A percentile compares a stretch with the other conserved stretches of the same genome.
These are phyloP conservation scores for Copidosoma floridanum DNA, from an alignment of 1,140 invertebrate species.

Conservation along the genomic window DNA sequence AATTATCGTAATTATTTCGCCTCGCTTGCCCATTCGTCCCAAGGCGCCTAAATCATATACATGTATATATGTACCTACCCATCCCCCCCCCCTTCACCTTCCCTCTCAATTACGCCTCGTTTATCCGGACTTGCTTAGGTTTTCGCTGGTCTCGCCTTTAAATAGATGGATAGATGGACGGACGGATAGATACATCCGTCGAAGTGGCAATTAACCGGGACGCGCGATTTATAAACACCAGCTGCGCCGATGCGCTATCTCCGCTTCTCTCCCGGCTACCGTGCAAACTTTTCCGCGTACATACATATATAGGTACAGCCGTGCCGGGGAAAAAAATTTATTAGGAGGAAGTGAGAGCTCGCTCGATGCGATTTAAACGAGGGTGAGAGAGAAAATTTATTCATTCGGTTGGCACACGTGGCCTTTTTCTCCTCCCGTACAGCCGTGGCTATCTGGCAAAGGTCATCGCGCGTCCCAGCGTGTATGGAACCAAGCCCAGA, in stretches of 20 bases:
- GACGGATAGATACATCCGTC: too few species aligned
- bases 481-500: not conserved
- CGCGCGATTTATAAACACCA: not conserved
- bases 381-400: conserved; percentile 6
- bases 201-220: not conserved
- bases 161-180: too few species aligned
- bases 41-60: conserved; percentile 25
- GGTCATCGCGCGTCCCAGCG: conserved; percentile 21
- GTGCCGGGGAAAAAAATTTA: too few species aligned
- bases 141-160: too few species aligned
- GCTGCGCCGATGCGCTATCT: not conserved
- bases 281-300: too few species aligned
- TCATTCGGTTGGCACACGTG: not conserved
- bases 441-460: conserved; percentile 24
- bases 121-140: not conserved
- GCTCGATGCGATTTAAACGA: too few species aligned
- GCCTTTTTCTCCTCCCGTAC: too few species aligned
- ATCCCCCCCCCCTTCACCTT: not conserved
- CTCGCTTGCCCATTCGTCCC: conserved; percentile 42
- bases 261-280: not conserved
- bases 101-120: not conserved
- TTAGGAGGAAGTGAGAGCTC: too few species aligned
- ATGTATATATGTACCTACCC: too few species aligned
- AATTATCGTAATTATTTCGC: conserved; percentile 56
- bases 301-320: too few species aligned